Base-by-base conservation (phyloP, 2,888 invertebrate species). In the Acanthococcus lagerstroemiae region DNA sequence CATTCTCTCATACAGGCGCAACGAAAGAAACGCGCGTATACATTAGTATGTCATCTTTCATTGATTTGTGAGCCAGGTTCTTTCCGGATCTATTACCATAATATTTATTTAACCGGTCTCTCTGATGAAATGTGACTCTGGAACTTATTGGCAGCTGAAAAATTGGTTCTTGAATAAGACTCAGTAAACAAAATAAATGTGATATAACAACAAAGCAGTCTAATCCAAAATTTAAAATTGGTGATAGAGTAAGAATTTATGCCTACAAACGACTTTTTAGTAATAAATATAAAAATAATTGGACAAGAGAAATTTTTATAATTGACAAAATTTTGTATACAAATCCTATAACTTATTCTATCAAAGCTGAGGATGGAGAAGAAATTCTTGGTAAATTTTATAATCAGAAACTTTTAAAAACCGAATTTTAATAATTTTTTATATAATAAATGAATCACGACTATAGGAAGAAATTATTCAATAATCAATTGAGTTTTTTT, bases 161-260 rank as follows among this genome's bases (percentile, higher is more conserved):
- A n/a, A n/a, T n/a, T n/a, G n/a, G n/a, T n/a, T n/a, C n/a, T 55
- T 55, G n/a, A 55, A 24, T 26, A 55, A 55, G 24, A 55, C n/a
- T 52, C 5, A 26, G 44, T 21, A 7, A n/a, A 9, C n/a, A n/a
- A n/a, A 22, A 52, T 15, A 52, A 46, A 1, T 25, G n/a, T n/a
- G 15, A 24, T 22, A n/a, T n/a, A n/a, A n/a, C n/a, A n/a, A n/a
- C n/a, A n/a, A n/a, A n/a, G n/a, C 9, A 44, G n/a, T 5, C 3
- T 7, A 24, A 25, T 27, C 60, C 61, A 50, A 50, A 26, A 50
- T 61, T 50, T 24, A 46, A 61, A 27, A 19, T 50, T n/a, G 50
- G 50, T n/a, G 50, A 50, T 17, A 50, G 50, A 22, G 50, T 37
- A 9, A 50, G 50, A 50, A 50, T 50, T 17, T 50, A 21, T 50